Conservation (phyloP, 2,888 invertebrate species). For the Eudemis profundana region DNA sequence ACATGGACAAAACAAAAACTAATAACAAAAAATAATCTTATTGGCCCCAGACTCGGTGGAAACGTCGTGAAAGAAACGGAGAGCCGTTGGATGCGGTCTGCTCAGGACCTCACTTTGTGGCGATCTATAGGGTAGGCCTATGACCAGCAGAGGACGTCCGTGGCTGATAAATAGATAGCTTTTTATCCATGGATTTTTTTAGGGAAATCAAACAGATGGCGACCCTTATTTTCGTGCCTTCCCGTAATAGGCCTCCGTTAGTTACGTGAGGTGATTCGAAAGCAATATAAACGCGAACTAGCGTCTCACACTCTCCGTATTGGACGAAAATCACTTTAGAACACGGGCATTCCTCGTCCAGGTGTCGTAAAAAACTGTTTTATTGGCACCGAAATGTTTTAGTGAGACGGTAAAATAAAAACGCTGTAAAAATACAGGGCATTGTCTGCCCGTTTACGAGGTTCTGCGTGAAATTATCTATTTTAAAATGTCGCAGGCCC, state of each 20-base stretch:
- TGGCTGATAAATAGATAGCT: neutral
- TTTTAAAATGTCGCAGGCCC: slow-evolving; percentile 53
- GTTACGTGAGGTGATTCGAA: slow-evolving; percentile 48
- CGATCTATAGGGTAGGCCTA: too few relatives aligned
- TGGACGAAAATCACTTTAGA: slow-evolving; percentile 70
- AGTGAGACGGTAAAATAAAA: slow-evolving; percentile 78
- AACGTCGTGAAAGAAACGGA: too few relatives aligned
- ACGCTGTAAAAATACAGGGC: slow-evolving; percentile 75
- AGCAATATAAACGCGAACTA: slow-evolving; percentile 52
- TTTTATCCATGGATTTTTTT: slow-evolving; percentile 1
- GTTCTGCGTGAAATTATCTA: slow-evolving; percentile 59
- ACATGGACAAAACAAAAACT: too few relatives aligned
- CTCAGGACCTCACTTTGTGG: too few relatives aligned
- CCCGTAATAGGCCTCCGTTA: slow-evolving; percentile 26
- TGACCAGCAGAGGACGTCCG: too few relatives aligned
- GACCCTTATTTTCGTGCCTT: slow-evolving; percentile 23
- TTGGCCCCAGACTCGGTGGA: too few relatives aligned
- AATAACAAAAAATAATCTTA: too few relatives aligned
- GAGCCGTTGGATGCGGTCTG: too few relatives aligned
- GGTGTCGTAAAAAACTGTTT: slow-evolving; percentile 79
- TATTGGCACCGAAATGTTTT: slow-evolving; percentile 78
- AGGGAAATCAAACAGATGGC: neutral
- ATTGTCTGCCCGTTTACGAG: slow-evolving; percentile 58
- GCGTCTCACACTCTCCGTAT: slow-evolving; percentile 54
- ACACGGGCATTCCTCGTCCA: slow-evolving; percentile 65